A percentile compares a stretch with the other conserved stretches of the same genome.
phyloP scores from a whole-genome alignment of 2,113 vertebrate species.

The Mobula birostris region DNA sequence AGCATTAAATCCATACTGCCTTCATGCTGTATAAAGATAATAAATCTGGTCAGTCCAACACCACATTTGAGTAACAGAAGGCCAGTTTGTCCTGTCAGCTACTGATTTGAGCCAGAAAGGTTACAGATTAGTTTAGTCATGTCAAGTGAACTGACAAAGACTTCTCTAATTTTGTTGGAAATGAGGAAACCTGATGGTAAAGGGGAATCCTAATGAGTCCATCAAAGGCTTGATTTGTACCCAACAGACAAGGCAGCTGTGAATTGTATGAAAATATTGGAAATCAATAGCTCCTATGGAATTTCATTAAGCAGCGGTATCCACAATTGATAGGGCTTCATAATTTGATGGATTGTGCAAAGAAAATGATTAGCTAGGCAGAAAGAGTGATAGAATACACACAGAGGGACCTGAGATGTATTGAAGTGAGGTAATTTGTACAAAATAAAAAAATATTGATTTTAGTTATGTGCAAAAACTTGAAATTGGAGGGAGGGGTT shows the following conservation, averaged over 20 bases:
- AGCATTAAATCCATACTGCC: constrained; percentile 46
- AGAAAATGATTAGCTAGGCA: constrained; percentile 96
- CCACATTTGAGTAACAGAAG: constrained; percentile 53
- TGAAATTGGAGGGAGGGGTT: constrained; percentile 61
- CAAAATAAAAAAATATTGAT: constrained; percentile 87
- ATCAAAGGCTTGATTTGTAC: constrained; percentile 90
- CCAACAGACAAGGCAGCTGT: constrained; percentile 82
- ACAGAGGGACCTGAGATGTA: constrained; percentile 67
- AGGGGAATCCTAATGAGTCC: constrained; percentile 94
- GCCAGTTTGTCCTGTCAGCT: constrained; percentile 57
- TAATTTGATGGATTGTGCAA: constrained; percentile 99
- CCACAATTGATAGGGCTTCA: constrained; percentile 96
- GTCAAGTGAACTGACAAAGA: constrained; percentile 79
- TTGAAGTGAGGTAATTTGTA: constrained; percentile 88
- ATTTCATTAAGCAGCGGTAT: constrained; percentile 98
- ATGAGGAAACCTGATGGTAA: constrained; percentile 78
- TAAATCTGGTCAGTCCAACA: constrained; percentile 52
- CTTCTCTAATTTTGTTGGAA: constrained; percentile 90
- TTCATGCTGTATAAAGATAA: constrained; percentile 51
- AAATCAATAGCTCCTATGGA: constrained; percentile 98
- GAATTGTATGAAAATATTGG: constrained; percentile 97
- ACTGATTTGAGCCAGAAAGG: constrained; percentile 63
- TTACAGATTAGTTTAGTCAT: constrained; percentile 71
- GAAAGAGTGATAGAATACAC: constrained; percentile 70
- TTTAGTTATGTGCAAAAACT: constrained; percentile 77